Percentiles rank a stretch among this genome's conserved stretches.
These are phyloP conservation scores for Clupea harengus DNA, from an alignment of 2,113 vertebrate genomes.

Conservation along the genomic window DNA sequence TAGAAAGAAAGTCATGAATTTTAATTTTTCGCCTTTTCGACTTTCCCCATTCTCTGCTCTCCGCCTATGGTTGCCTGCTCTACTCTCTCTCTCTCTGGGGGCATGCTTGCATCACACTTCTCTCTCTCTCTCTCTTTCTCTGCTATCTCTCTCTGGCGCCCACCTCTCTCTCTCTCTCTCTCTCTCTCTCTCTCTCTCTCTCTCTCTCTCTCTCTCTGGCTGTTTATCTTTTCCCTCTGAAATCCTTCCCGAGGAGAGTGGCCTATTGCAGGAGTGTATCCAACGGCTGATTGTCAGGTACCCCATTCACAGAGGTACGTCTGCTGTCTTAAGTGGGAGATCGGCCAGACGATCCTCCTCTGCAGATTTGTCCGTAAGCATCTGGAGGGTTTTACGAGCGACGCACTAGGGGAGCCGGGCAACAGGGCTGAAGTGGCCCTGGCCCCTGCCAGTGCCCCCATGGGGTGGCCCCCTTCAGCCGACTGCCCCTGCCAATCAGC, in stretches of 20 bases:
- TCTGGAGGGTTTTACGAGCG: slow-evolving; percentile 38
- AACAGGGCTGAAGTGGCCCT: slow-evolving; percentile 29
- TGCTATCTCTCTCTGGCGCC: not conserved
- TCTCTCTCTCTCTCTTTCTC: slow-evolving; percentile 12
- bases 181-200: not conserved
- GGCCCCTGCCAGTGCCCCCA: slow-evolving; percentile 32
- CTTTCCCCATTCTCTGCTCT: not conserved
- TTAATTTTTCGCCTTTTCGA: slow-evolving; percentile 16
- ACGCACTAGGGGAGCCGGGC: slow-evolving; percentile 40
- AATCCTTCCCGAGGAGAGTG: not conserved
- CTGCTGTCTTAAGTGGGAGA: slow-evolving; percentile 15
- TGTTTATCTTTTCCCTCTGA: slow-evolving; percentile 11
- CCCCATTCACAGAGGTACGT: not conserved
- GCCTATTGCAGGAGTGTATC: not conserved
- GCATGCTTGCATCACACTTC: not conserved
- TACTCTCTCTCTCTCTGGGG: not conserved
- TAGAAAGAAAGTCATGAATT: slow-evolving; percentile 17
- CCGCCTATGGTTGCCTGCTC: not conserved
- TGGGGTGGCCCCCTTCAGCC: slow-evolving; percentile 36
- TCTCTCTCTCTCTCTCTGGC: not conserved
- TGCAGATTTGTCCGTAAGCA: slow-evolving; percentile 39
- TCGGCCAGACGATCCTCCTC: not conserved
- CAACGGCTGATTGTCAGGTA: not conserved
- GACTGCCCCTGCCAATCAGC: slow-evolving; percentile 43
- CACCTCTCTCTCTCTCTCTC: slow-evolving; percentile 23